phyloP scores from a whole-genome alignment of 2,113 vertebrate genomes.

The Mustela nigripes region DNA sequence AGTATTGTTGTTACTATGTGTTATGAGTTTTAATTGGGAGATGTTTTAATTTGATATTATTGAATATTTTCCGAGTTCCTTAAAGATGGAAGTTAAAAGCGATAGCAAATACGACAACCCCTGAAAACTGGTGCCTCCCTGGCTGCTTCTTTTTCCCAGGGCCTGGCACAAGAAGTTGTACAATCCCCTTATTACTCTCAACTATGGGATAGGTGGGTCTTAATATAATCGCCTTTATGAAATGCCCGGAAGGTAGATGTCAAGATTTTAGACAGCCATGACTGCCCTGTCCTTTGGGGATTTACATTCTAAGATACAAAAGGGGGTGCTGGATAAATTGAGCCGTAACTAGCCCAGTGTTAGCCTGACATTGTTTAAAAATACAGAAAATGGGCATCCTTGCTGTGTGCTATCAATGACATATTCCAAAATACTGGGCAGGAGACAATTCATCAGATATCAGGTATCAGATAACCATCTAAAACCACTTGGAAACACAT shows the following conservation, averaged over 20 bases:
- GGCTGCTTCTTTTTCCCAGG: neutral
- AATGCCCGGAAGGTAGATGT: neutral
- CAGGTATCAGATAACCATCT: neutral
- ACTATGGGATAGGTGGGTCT: neutral
- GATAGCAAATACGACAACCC: neutral
- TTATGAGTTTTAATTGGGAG: constrained; percentile 22
- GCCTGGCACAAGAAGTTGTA: neutral
- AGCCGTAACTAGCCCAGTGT: neutral
- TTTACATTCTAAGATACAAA: neutral
- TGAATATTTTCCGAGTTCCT: constrained; percentile 16
- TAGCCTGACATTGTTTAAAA: neutral
- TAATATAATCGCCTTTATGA: constrained; percentile 46
- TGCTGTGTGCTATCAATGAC: neutral
- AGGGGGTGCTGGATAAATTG: neutral
- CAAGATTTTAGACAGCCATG: constrained; percentile 10
- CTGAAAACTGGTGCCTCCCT: neutral
- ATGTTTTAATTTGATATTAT: constrained; percentile 55
- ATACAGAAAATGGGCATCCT: constrained; percentile 6
- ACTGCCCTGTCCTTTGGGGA: neutral
- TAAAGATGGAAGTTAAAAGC: constrained; percentile 32
- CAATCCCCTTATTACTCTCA: neutral
- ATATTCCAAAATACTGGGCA: neutral
- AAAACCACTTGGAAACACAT: neutral
- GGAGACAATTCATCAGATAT: neutral
- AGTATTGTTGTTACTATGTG: neutral